phyloP scores from a whole-genome alignment of 2,888 invertebrate species.

The Petrolisthes cinctipes region DNA sequence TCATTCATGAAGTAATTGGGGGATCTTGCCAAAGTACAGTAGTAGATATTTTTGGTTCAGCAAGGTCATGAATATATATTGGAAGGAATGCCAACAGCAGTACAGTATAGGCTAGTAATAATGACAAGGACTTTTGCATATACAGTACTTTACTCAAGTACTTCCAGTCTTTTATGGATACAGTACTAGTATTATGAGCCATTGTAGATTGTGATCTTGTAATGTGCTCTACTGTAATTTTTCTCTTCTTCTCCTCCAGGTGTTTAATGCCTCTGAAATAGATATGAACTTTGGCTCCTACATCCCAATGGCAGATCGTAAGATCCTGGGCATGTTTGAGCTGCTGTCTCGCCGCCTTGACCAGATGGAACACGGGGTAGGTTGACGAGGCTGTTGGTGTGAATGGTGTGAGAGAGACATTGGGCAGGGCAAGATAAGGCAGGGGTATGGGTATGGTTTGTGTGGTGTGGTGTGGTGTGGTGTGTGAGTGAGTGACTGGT shows the following conservation, averaged over 20 bases:
- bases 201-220: neutral
- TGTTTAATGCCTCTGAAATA: conserved; percentile 46
- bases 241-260: conserved; percentile 23
- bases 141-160: neutral
- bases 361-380: conserved; percentile 61
- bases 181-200: neutral
- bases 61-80: no score
- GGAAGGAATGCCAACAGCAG: no score
- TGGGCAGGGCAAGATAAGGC: no score
- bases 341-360: conserved; percentile 60
- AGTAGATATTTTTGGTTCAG: no score
- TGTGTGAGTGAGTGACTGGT: neutral
- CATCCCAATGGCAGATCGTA: conserved; percentile 49
- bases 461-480: neutral
- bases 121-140: no score
- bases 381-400: conserved; percentile 8
- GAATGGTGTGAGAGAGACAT: neutral
- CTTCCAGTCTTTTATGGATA: neutral
- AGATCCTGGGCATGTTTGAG: conserved; percentile 63
- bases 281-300: conserved; percentile 53
- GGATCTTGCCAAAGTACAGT: no score
- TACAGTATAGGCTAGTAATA: no score
- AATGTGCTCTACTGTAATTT: neutral
- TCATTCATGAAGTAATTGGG: no score
- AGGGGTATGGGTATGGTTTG: no score